Evolutionary conservation across 2,888 invertebrate genomes (phyloP).

Genomic region (Harmothoe impar): DNA sequence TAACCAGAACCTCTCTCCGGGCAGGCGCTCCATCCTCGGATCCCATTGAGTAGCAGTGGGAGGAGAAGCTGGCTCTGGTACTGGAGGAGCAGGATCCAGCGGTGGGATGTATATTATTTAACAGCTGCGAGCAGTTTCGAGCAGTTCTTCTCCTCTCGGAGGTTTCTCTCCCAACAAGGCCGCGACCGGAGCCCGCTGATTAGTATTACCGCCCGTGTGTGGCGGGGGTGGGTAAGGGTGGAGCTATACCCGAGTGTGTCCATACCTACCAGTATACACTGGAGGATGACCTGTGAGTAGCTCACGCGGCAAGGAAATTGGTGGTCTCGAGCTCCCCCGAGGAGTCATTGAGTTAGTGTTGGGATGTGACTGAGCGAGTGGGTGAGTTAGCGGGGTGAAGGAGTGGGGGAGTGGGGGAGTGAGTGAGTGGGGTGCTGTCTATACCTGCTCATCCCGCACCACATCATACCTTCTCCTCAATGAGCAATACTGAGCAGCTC

Average conservation of each 20-base stretch:
- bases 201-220: neutral
- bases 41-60: neutral
- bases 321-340: neutral
- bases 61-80: neutral
- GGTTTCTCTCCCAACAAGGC: neutral
- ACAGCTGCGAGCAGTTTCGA: constrained; percentile 18
- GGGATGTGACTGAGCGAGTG: neutral
- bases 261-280: too few species aligned
- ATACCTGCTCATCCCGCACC: too few species aligned
- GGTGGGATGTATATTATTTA: neutral
- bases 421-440: too few species aligned
- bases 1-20: too few species aligned
- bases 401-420: neutral
- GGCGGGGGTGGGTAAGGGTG: neutral
- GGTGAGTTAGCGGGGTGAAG: neutral
- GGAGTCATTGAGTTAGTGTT: neutral
- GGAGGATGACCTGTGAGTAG: neutral
- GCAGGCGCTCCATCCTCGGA: too few species aligned
- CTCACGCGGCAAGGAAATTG: neutral
- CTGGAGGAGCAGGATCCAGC: neutral
- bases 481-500: too few species aligned
- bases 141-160: neutral
- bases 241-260: neutral
- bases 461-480: too few species aligned
- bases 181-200: neutral